Percentiles rank a stretch among this genome's conserved stretches.
phyloP scores from a whole-genome alignment of 2,797 vertebrate species.

The Pangasius krempfi region DNA sequence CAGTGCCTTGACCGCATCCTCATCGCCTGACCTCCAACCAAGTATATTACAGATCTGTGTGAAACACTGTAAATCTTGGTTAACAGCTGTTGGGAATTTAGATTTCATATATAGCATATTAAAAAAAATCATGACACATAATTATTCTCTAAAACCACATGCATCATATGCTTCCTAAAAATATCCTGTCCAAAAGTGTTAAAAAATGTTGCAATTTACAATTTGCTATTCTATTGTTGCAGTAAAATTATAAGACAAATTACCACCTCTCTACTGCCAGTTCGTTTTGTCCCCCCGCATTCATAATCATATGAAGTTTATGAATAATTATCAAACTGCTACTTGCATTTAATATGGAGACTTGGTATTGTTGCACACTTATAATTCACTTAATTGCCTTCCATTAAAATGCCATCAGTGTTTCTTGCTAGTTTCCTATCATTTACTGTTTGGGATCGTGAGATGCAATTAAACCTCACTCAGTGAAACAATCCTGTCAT shows the following conservation, averaged over 20 bases:
- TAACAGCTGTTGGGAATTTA: not conserved
- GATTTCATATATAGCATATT: not conserved
- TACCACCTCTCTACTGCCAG: not conserved
- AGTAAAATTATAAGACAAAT: not conserved
- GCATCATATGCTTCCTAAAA: not conserved
- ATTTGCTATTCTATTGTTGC: not conserved
- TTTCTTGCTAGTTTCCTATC: conserved; percentile 21
- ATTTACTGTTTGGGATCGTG: conserved; percentile 39
- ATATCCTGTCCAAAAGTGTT: not conserved
- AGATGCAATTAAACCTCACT: conserved; percentile 45
- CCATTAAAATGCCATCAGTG: conserved; percentile 50
- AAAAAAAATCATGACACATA: not conserved
- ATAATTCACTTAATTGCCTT: conserved; percentile 26
- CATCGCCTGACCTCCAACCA: not conserved
- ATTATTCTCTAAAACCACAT: not conserved
- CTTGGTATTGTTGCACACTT: conserved; percentile 3
- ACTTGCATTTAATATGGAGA: conserved; percentile 3
- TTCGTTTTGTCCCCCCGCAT: not conserved
- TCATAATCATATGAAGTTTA: not conserved
- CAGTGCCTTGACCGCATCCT: not conserved
- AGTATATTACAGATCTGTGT: not conserved
- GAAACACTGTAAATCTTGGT: not conserved
- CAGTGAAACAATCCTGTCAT: conserved; percentile 26
- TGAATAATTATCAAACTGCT: not conserved
- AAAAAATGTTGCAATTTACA: not conserved